Conservation (phyloP, 2,888 invertebrate species). For the Meiosimyza decipiens region DNA sequence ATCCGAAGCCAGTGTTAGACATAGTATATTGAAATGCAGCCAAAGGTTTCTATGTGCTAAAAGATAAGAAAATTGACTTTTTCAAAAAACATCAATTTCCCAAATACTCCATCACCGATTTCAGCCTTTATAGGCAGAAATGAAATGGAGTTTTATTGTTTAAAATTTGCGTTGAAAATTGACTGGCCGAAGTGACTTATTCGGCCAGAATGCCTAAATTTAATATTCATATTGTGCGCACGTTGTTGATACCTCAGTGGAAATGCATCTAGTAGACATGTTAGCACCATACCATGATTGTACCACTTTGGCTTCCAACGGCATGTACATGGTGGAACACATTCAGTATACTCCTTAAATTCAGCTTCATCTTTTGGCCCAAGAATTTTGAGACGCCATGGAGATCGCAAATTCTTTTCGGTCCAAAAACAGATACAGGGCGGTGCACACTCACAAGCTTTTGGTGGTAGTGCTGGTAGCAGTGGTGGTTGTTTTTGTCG, state of each 20-base stretch:
- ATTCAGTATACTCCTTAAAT: conserved; percentile 26
- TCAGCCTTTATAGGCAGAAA: no score
- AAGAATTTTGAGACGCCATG: conserved; percentile 44
- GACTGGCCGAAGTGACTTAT: no score
- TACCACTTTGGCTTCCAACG: conserved; percentile 41
- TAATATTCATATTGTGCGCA: no score
- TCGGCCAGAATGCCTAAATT: no score
- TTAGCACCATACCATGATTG: conserved; percentile 26
- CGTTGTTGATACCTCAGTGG: conserved; percentile 39
- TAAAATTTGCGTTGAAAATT: no score
- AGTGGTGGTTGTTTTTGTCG: conserved; percentile 11
- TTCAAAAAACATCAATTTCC: not conserved
- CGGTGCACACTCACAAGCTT: conserved; percentile 49
- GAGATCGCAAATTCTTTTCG: conserved; percentile 32
- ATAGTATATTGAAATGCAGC: no score
- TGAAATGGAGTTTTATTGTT: not conserved
- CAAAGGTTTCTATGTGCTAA: no score
- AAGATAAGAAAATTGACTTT: no score
- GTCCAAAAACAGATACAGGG: conserved; percentile 55
- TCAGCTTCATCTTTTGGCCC: conserved; percentile 21
- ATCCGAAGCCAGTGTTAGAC: no score
- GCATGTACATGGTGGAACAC: conserved; percentile 45
- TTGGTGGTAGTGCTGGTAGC: conserved; percentile 22
- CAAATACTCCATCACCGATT: not conserved
- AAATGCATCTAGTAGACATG: conserved; percentile 33